Conservation (phyloP, 2,113 vertebrate species). For the Cyprinodon variegatus region DNA sequence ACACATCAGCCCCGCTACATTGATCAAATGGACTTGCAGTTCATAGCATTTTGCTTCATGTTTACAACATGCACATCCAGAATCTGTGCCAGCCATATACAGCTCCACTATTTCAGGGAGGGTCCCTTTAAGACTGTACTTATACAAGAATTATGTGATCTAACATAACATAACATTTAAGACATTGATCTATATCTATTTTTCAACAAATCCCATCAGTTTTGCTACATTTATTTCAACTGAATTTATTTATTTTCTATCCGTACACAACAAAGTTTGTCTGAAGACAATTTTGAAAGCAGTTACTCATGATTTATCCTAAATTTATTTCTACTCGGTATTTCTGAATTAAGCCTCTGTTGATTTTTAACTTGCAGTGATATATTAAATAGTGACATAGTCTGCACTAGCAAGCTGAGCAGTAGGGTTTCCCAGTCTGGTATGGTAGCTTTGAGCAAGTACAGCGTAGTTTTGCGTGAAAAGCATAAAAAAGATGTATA, state of each 20-base stretch:
- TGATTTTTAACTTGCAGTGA: too few species aligned
- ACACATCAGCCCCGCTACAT: slow-evolving; percentile 56
- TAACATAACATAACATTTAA: background rate
- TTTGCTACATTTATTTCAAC: background rate
- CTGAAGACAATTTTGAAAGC: background rate
- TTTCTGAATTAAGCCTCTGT: background rate
- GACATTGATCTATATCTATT: background rate
- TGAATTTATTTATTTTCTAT: background rate
- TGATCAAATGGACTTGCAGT: slow-evolving; percentile 56
- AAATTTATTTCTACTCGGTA: too few species aligned
- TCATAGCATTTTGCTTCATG: slow-evolving; percentile 70
- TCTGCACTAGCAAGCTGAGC: too few species aligned
- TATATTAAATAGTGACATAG: too few species aligned
- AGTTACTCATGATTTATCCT: background rate
- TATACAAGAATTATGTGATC: background rate
- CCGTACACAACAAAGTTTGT: background rate
- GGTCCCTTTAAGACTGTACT: slow-evolving; percentile 41
- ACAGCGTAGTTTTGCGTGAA: too few species aligned
- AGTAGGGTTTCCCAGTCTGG: too few species aligned
- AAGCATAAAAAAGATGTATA: too few species aligned
- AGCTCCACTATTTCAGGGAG: slow-evolving; percentile 63
- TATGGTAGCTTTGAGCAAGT: too few species aligned
- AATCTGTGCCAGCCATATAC: slow-evolving; percentile 6
- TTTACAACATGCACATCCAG: slow-evolving; percentile 51
- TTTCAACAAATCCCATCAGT: slow-evolving; percentile 19